Evolutionary conservation across 2,888 invertebrate genomes (phyloP), one percentile per base, ranked within the genome.

Genomic region (Crematogaster levior): DNA sequence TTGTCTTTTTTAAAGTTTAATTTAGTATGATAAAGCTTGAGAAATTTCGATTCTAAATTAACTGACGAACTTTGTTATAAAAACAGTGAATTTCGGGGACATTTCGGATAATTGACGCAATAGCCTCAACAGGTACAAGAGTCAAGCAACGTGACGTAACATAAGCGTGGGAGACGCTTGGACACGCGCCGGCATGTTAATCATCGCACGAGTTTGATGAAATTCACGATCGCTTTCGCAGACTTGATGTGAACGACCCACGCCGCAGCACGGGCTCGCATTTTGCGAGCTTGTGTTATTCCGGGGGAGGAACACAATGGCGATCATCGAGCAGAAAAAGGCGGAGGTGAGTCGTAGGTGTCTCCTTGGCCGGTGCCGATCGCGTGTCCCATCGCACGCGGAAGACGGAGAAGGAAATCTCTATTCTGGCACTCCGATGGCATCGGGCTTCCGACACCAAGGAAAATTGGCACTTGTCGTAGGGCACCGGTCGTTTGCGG

Each of bases 391-490:
- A 65, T 43, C 60, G 68, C 72, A 46, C 34, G 46, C n/a, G 46
- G 43, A 72, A 72, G 43, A 18, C 15, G 43, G 24, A 43, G 53
- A 5, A 30, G 65, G 66, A 65, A 85, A 85, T 85, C 84, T 85
- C 66, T 65, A 75, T 73, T 65, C 81, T 79, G 70, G 66, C 30
- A 27, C 27, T 27, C 48, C 34, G 30, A 34, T 34, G 37, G 24
- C 9, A 27, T 27, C 30, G 43, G 61, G 27, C 63, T 65, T 58
- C 63, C 40, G 66, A 66, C 30, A 81, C 68, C 68, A 81, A 74
- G 81, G 86, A 58, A 63, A 87, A 83, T 83, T 84, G 89, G 86
- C 91, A 92, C 92, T 92, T 91, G 92, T 91, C 90, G 88, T 87
- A 87, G 87, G 84, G 77, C 82, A 74, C 30, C 84, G 70, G 84